Conservation (phyloP, 2,888 invertebrate species). For the Tuta absoluta region DNA sequence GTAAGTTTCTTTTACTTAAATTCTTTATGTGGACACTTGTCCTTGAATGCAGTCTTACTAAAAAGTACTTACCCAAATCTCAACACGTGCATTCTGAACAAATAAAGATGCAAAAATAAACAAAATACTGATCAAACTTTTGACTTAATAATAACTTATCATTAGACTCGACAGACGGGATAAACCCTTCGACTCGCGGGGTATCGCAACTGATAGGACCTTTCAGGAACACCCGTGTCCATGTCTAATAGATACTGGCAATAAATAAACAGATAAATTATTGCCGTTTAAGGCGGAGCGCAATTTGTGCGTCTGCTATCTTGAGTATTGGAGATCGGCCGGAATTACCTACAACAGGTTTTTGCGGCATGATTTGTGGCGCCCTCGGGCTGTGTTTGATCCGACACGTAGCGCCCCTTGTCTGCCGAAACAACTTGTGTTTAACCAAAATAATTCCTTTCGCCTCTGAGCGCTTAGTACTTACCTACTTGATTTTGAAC, state of each 20-base stretch:
- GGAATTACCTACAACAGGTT: constrained; percentile 77
- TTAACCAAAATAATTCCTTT: constrained; percentile 67
- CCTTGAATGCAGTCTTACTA: too few relatives aligned
- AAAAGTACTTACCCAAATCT: too few relatives aligned
- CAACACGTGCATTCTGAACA: too few relatives aligned
- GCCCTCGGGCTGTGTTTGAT: constrained; percentile 72
- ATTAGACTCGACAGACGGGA: constrained; percentile 10
- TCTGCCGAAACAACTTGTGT: constrained; percentile 61
- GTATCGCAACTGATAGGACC: constrained; percentile 17
- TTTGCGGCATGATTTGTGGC: constrained; percentile 76
- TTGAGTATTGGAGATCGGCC: constrained; percentile 67
- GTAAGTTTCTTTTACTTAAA: too few relatives aligned
- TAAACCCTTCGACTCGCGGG: not conserved
- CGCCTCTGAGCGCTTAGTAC: constrained; percentile 43
- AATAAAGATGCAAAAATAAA: too few relatives aligned
- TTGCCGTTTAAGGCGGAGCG: constrained; percentile 71
- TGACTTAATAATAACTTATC: constrained; percentile 18
- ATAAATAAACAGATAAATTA: constrained; percentile 76
- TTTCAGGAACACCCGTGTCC: constrained; percentile 20
- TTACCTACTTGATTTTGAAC: not conserved
- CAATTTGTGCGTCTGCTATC: constrained; percentile 74
- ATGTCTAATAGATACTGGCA: constrained; percentile 52
- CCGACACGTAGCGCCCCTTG: constrained; percentile 66
- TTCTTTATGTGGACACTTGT: too few relatives aligned
- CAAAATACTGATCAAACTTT: constrained; percentile 1